Conservation (phyloP, 2,113 vertebrate species). For the Barbus barbus region DNA sequence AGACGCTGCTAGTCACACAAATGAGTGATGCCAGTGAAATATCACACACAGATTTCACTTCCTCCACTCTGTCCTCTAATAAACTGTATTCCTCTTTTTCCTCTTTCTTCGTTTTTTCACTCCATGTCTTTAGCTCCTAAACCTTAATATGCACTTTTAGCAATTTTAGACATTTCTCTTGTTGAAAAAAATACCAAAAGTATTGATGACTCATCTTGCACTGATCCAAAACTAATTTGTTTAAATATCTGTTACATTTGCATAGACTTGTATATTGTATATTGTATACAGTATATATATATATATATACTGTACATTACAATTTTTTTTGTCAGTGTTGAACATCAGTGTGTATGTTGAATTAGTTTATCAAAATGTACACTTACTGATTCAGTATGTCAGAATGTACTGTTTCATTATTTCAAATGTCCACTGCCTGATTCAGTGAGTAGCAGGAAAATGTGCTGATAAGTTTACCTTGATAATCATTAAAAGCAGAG, state of each 20-base stretch:
- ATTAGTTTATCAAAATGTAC: too few relatives aligned
- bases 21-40: not conserved
- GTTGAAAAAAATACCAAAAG: too few relatives aligned
- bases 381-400: not conserved
- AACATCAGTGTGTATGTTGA: not conserved
- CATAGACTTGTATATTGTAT: too few relatives aligned
- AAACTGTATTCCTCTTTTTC: not conserved
- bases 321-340: too few relatives aligned
- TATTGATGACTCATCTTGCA: too few relatives aligned
- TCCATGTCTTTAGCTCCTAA: not conserved
- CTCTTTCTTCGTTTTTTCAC: not conserved
- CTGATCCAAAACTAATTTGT: too few relatives aligned
- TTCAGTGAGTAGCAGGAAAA: not conserved
- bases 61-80: not conserved
- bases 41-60: not conserved
- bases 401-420: not conserved
- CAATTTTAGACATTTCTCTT: too few relatives aligned
- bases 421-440: too few relatives aligned
- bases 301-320: too few relatives aligned
- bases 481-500: conserved; percentile 28
- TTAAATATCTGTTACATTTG: too few relatives aligned
- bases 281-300: too few relatives aligned
- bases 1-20: not conserved
- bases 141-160: not conserved
- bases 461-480: not conserved